These are phyloP conservation scores for Zeuzera pyrina DNA, from an alignment of 2,888 invertebrate genomes.

Conservation along the genomic window DNA sequence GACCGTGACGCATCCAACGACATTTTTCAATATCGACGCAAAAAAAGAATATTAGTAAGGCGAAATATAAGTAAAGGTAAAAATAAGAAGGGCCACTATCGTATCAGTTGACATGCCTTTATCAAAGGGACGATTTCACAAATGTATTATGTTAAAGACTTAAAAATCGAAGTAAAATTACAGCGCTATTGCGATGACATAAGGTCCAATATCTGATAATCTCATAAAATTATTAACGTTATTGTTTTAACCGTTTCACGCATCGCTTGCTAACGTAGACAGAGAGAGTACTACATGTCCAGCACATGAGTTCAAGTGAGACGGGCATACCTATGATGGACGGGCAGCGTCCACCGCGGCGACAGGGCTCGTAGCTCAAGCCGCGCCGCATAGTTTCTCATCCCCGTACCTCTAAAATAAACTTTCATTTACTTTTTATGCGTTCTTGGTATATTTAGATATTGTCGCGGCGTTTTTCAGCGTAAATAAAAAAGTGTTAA, in stretches of 20 bases:
- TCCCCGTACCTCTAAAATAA: slow-evolving; percentile 60
- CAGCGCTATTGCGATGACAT: slow-evolving; percentile 11
- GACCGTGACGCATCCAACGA: slow-evolving; percentile 50
- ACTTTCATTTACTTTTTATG: slow-evolving; percentile 58
- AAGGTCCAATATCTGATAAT: slow-evolving; percentile 37
- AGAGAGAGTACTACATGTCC: slow-evolving; percentile 4
- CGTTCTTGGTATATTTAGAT: slow-evolving; percentile 58
- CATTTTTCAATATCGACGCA: slow-evolving; percentile 53
- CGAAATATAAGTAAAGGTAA: slow-evolving; percentile 10
- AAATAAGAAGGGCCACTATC: slow-evolving; percentile 20
- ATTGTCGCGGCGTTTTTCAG: slow-evolving; percentile 45
- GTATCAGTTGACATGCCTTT: slow-evolving; percentile 18
- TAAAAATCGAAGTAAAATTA: slow-evolving; percentile 4
- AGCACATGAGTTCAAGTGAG: slow-evolving; percentile 27
- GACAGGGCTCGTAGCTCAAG: slow-evolving; percentile 60
- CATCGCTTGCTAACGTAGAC: slow-evolving; percentile 27
- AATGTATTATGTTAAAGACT: slow-evolving; percentile 7
- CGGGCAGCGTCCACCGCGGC: slow-evolving; percentile 45
- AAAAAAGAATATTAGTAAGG: slow-evolving; percentile 10
- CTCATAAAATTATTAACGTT: slow-evolving; percentile 45
- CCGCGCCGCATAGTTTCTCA: slow-evolving; percentile 62
- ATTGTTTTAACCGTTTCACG: slow-evolving; percentile 59
- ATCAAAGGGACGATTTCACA: slow-evolving; percentile 24
- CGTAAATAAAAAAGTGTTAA: slow-evolving; percentile 62
- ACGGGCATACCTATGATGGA: slow-evolving; percentile 51